Percentiles rank a stretch among this genome's conserved stretches.
Conservation (phyloP, 1,140 invertebrate genomes). For the Meloidogyne floridensis region DNA sequence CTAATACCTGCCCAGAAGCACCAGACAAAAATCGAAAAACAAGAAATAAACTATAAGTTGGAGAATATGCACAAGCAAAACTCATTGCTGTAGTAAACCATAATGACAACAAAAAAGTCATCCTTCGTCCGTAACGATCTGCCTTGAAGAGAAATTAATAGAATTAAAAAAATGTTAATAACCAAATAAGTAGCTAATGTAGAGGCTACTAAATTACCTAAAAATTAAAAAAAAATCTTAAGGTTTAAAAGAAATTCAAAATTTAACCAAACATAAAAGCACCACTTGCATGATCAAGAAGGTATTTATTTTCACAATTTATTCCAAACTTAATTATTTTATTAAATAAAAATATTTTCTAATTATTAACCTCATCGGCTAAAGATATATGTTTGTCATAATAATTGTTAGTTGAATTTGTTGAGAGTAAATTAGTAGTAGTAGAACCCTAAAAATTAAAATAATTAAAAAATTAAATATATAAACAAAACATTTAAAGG, state of each 20-base stretch:
- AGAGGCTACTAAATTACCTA: neutral
- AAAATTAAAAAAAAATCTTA: slow-evolving; percentile 24
- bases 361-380: slow-evolving; percentile 1
- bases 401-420: neutral
- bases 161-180: slow-evolving; percentile 38
- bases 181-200: neutral
- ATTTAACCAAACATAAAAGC: slow-evolving; percentile 14
- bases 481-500: slow-evolving; percentile 18
- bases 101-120: slow-evolving; percentile 48
- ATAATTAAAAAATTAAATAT: neutral
- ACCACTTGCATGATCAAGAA: slow-evolving; percentile 28
- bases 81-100: slow-evolving; percentile 51
- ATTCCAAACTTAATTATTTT: slow-evolving; percentile 24
- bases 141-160: slow-evolving; percentile 42
- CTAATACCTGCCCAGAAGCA: slow-evolving; percentile 30
- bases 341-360: neutral
- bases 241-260: neutral
- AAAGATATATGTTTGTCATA: neutral
- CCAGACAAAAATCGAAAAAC: slow-evolving; percentile 54
- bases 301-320: slow-evolving; percentile 1
- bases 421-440: too few relatives aligned
- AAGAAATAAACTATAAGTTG: slow-evolving; percentile 46
- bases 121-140: slow-evolving; percentile 50
- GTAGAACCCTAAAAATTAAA: slow-evolving; percentile 19
- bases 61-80: slow-evolving; percentile 52